These are phyloP conservation scores for Aselliscus stoliczkanus DNA, from an alignment of 2,797 vertebrate species.

Conservation along the genomic window DNA sequence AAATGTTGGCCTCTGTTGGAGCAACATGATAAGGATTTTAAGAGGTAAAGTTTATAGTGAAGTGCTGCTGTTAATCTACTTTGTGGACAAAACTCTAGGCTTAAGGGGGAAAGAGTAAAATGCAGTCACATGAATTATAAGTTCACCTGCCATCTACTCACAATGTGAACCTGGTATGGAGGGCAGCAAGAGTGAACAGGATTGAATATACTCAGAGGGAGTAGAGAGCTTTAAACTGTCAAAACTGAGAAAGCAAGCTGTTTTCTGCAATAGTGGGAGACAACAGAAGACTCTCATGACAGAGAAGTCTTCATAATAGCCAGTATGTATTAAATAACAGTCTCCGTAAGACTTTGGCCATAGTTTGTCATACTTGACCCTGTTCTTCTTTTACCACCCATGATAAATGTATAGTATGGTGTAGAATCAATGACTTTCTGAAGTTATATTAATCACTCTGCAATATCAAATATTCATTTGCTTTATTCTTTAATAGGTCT, in stretches of 20 bases:
- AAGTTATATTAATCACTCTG: slow-evolving; percentile 28
- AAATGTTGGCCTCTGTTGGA: not conserved
- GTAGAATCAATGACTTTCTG: slow-evolving; percentile 20
- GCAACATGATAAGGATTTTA: not conserved
- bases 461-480: slow-evolving; percentile 62
- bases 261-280: not conserved
- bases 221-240: not conserved
- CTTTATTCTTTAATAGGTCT: slow-evolving; percentile 54
- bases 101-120: not conserved
- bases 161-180: not conserved
- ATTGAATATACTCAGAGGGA: not conserved
- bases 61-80: not conserved
- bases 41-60: not conserved
- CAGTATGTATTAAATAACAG: not conserved
- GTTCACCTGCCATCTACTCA: not conserved
- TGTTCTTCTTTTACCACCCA: not conserved
- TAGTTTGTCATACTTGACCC: not conserved
- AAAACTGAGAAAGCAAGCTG: not conserved
- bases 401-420: not conserved
- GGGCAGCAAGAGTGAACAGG: not conserved
- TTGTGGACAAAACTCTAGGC: not conserved
- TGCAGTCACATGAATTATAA: not conserved
- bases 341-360: not conserved
- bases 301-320: not conserved
- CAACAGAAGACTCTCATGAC: not conserved